Percentiles rank a stretch among this genome's conserved stretches.
phyloP scores from a whole-genome alignment of 2,888 invertebrate species.

The Spilosoma lubricipeda region DNA sequence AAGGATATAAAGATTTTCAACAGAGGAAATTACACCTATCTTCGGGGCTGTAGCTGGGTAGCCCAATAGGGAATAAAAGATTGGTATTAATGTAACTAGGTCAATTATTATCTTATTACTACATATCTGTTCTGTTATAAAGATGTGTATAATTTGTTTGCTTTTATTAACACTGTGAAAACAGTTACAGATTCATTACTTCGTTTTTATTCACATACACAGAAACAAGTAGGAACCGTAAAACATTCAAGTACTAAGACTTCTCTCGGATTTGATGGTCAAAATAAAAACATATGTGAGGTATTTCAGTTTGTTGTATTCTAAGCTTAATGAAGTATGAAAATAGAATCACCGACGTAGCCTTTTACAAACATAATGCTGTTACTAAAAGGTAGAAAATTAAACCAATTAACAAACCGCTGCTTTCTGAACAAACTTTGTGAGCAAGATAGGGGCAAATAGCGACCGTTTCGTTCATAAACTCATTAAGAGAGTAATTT shows the following conservation, averaged over 20 bases:
- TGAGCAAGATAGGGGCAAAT: constrained; percentile 23
- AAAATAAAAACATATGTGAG: not conserved
- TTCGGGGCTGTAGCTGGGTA: not conserved
- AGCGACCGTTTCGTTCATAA: constrained; percentile 32
- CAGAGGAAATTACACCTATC: not conserved
- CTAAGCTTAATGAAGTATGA: not conserved
- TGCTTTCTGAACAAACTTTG: constrained; percentile 18
- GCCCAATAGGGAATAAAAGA: not conserved
- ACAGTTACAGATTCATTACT: not conserved
- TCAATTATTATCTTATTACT: not conserved
- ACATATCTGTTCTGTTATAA: not conserved
- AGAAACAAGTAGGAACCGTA: not conserved
- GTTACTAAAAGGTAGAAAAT: constrained; percentile 16
- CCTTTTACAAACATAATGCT: constrained; percentile 4
- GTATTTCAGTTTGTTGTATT: not conserved
- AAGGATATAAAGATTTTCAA: not conserved
- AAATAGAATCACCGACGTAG: not conserved
- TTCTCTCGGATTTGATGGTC: not conserved
- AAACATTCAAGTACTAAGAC: not conserved
- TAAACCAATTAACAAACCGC: constrained; percentile 22
- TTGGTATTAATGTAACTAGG: not conserved
- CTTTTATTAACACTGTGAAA: not conserved
- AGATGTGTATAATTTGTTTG: not conserved
- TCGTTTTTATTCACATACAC: not conserved
- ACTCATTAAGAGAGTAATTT: constrained; percentile 41